These are phyloP conservation scores for Heteropelma amictum DNA, from an alignment of 2,888 invertebrate species.

Conservation along the genomic window DNA sequence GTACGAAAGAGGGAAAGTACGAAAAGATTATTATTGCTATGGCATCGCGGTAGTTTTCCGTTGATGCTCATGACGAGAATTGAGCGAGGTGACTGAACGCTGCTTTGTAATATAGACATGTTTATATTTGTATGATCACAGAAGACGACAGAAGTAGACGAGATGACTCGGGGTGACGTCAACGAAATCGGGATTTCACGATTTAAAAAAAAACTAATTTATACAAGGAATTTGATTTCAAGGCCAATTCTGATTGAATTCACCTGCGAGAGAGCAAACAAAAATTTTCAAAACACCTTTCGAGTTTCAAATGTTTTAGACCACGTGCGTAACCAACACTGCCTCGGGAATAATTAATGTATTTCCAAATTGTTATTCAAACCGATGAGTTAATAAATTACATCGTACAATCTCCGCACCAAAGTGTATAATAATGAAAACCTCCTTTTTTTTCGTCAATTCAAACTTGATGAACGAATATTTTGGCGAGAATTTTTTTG, in stretches of 20 bases:
- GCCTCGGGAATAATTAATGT: too few species aligned
- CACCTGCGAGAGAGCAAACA: too few species aligned
- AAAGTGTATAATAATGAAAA: neutral
- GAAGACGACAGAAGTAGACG: neutral
- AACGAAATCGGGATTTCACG: neutral
- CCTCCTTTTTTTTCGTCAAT: neutral
- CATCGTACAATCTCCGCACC: neutral
- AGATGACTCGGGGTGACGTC: conserved; percentile 31
- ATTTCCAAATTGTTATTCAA: too few species aligned
- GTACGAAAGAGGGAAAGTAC: conserved; percentile 45
- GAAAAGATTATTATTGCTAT: conserved; percentile 24
- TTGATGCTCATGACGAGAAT: conserved; percentile 32
- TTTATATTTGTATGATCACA: conserved; percentile 4
- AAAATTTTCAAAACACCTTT: too few species aligned
- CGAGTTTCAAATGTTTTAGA: too few species aligned
- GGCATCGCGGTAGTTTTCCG: neutral
- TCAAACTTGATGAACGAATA: too few species aligned
- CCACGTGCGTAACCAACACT: too few species aligned
- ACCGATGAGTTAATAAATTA: neutral
- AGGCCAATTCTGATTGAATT: neutral
- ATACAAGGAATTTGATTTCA: neutral
- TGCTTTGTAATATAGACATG: neutral
- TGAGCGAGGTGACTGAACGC: conserved; percentile 50
- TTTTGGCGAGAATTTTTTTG: too few species aligned
- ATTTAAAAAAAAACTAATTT: neutral